Evolutionary conservation across 2,797 vertebrate genomes (phyloP).

Genomic region (Megaceryle alcyon): DNA sequence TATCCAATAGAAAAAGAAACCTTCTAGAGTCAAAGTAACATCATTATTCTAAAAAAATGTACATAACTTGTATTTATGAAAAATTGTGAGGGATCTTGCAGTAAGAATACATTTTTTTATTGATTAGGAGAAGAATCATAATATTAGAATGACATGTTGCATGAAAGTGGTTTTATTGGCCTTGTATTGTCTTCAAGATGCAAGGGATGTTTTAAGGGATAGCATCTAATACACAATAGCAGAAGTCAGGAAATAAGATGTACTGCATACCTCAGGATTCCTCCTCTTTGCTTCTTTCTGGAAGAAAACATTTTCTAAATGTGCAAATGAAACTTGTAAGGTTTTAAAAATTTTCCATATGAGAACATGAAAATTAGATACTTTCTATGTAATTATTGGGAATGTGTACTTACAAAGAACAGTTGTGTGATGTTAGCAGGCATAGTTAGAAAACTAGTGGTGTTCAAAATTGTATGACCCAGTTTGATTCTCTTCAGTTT

Average conservation of each 20-base stretch:
- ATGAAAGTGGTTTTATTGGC: constrained; percentile 42
- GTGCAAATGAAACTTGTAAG: background rate
- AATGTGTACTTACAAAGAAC: background rate
- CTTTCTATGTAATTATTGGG: background rate
- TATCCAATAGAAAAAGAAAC: background rate
- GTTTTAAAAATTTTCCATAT: background rate
- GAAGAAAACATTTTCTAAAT: background rate
- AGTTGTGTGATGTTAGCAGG: fast-evolving
- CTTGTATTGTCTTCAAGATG: constrained; percentile 49
- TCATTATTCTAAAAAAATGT: background rate
- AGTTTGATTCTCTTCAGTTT: background rate
- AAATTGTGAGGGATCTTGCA: background rate
- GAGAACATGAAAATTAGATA: background rate
- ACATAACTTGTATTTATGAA: background rate
- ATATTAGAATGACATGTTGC: background rate
- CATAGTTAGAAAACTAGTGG: background rate
- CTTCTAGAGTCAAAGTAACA: background rate
- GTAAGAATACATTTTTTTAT: background rate
- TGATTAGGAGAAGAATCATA: background rate
- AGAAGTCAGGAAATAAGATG: constrained; percentile 34
- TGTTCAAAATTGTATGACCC: background rate
- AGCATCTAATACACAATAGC: constrained; percentile 8
- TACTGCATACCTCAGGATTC: background rate
- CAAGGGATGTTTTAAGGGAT: constrained; percentile 57
- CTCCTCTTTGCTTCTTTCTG: background rate